Percentiles rank a stretch among this genome's conserved stretches.
Evolutionary conservation across 2,888 invertebrate genomes (phyloP).

Genomic region (Malachius bipustulatus): DNA sequence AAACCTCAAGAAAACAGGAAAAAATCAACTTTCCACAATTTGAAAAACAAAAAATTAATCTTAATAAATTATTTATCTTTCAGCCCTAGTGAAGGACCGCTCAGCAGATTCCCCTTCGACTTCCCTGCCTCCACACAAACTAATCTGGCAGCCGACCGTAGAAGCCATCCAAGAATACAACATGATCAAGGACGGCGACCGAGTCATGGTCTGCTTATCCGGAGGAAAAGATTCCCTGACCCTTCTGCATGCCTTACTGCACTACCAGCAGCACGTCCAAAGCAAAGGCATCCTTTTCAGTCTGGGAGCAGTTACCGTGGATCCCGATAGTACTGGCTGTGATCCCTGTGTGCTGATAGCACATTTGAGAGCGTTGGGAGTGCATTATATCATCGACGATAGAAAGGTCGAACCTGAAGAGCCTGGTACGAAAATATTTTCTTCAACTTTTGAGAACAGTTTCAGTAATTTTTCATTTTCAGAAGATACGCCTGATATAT

Average conservation of each 20-base stretch:
- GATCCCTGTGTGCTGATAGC: constrained; percentile 53
- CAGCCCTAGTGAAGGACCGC: too few relatives aligned
- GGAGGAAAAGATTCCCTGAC: constrained; percentile 77
- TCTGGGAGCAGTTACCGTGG: constrained; percentile 64
- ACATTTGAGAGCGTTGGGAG: constrained; percentile 58
- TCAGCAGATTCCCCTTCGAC: too few relatives aligned
- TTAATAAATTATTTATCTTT: too few relatives aligned
- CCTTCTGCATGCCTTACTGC: constrained; percentile 69
- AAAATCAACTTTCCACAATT: too few relatives aligned
- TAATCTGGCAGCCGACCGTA: constrained; percentile 68
- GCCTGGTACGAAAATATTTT: constrained; percentile 22
- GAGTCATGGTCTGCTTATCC: constrained; percentile 72
- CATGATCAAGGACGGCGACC: constrained; percentile 75
- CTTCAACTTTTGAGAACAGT: neutral
- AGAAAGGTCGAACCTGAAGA: constrained; percentile 24
- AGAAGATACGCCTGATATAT: constrained; percentile 43
- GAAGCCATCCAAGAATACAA: constrained; percentile 74
- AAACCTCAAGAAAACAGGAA: too few relatives aligned
- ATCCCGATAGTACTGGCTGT: constrained; percentile 46
- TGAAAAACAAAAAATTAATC: too few relatives aligned
- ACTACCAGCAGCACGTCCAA: constrained; percentile 67
- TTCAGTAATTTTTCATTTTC: constrained; percentile 21
- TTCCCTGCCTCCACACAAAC: constrained; percentile 57
- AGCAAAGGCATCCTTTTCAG: constrained; percentile 65
- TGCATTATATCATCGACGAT: constrained; percentile 65